phyloP scores from a whole-genome alignment of 2,113 vertebrate genomes.

The Hemibagrus wyckioides region DNA sequence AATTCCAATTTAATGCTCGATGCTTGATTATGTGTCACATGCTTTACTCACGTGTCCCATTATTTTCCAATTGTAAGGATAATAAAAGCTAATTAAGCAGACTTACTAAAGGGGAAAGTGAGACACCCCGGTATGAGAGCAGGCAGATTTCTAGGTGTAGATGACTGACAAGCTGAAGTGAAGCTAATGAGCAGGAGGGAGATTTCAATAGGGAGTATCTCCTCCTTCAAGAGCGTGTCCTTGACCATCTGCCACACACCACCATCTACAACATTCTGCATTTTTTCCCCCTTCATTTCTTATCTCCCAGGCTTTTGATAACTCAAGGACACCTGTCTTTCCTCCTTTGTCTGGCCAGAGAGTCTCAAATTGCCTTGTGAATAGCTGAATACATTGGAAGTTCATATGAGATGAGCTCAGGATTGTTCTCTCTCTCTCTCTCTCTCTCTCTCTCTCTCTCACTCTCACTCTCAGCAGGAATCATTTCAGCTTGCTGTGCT shows the following conservation, averaged over 20 bases:
- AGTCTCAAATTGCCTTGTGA: not conserved
- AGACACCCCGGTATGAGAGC: not conserved
- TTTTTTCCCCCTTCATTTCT: constrained; percentile 14
- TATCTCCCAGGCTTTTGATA: constrained; percentile 18
- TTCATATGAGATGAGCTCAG: not conserved
- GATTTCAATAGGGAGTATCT: constrained; percentile 22
- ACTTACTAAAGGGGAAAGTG: not conserved
- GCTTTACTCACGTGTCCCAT: not conserved
- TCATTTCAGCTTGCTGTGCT: not conserved
- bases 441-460: constrained; percentile 44
- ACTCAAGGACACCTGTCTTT: constrained; percentile 11
- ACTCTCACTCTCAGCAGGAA: constrained; percentile 34
- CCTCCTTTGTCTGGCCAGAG: not conserved
- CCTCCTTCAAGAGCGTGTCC: constrained; percentile 19
- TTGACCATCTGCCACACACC: constrained; percentile 12
- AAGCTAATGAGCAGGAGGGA: not conserved
- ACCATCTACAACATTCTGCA: constrained; percentile 1
- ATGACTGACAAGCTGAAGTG: not conserved
- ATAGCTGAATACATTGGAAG: not conserved
- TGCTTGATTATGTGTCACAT: not conserved
- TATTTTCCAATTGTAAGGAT: not conserved
- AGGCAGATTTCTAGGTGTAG: constrained; percentile 12
- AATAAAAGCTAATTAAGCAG: not conserved
- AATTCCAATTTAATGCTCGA: not conserved
- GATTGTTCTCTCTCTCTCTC: constrained; percentile 36